These are phyloP conservation scores for Drosophila kuntzei DNA, from an alignment of 2,888 invertebrate genomes.

Conservation along the genomic window DNA sequence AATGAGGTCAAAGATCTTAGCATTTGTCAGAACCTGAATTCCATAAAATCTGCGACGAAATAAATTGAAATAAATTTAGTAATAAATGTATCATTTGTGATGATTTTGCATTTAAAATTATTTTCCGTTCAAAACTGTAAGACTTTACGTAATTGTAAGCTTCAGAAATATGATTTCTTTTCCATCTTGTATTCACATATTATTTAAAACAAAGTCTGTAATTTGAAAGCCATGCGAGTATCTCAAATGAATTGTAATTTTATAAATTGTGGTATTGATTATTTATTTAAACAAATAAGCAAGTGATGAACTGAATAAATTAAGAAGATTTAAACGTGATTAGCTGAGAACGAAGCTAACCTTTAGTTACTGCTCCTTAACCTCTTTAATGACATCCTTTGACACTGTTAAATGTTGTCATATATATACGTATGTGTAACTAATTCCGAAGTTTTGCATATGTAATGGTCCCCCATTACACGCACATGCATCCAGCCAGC, in stretches of 20 bases:
- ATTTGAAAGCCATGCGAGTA: no score
- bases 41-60: background rate
- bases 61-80: background rate
- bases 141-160: no score
- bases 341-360: background rate
- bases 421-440: conserved; percentile 24
- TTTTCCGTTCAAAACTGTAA: no score
- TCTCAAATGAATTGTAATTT: no score
- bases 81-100: no score
- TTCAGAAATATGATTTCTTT: no score
- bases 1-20: conserved; percentile 20
- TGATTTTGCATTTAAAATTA: no score
- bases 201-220: no score
- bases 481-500: conserved; percentile 36
- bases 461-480: conserved; percentile 52
- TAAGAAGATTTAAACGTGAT: background rate
- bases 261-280: no score
- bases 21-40: conserved; percentile 27
- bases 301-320: background rate
- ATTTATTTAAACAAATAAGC: background rate
- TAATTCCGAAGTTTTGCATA: conserved; percentile 59
- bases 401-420: conserved; percentile 29
- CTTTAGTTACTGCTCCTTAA: background rate
- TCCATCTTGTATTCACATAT: no score
- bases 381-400: conserved; percentile 5